Evolutionary conservation across 2,888 invertebrate genomes (phyloP).

Genomic region (Drosophila mimetica): DNA sequence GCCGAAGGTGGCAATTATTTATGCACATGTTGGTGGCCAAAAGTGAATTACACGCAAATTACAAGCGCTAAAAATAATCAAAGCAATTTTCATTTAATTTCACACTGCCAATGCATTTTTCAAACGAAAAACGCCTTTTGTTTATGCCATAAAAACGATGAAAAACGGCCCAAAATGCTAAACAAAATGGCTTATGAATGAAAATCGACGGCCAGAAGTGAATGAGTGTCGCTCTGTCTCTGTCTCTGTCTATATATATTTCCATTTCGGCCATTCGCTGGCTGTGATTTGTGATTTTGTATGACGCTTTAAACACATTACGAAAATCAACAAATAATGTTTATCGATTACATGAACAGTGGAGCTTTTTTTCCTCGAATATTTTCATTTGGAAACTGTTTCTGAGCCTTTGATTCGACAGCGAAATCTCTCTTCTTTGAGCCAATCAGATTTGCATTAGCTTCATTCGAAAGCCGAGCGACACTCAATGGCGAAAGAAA

Average conservation of each 20-base stretch:
- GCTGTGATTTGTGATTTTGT: slow-evolving; percentile 7
- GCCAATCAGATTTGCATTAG: slow-evolving; percentile 25
- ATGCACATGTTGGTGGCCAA: slow-evolving; percentile 45
- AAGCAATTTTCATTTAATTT: slow-evolving; percentile 36
- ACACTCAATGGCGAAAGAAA: background rate
- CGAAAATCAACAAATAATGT: slow-evolving; percentile 53
- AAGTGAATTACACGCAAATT: slow-evolving; percentile 52
- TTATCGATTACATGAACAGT: slow-evolving; percentile 52
- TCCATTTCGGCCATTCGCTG: background rate
- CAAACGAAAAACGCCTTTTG: slow-evolving; percentile 40
- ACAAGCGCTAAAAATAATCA: slow-evolving; percentile 30
- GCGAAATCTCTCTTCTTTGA: slow-evolving; percentile 10
- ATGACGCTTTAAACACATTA: slow-evolving; percentile 53
- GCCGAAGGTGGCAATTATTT: slow-evolving; percentile 53
- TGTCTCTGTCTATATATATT: background rate
- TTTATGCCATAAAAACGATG: slow-evolving; percentile 56
- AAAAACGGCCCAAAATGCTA: slow-evolving; percentile 32
- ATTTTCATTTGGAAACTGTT: background rate
- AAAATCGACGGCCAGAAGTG: slow-evolving; percentile 15
- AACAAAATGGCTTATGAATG: slow-evolving; percentile 52
- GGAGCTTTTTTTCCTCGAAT: slow-evolving; percentile 5
- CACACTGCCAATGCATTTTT: slow-evolving; percentile 23
- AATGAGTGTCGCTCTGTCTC: slow-evolving; percentile 18
- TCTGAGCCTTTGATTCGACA: slow-evolving; percentile 10
- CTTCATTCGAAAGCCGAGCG: slow-evolving; percentile 2